phyloP scores from a whole-genome alignment of 2,888 invertebrate genomes.

The Luffia ferchaultella region DNA sequence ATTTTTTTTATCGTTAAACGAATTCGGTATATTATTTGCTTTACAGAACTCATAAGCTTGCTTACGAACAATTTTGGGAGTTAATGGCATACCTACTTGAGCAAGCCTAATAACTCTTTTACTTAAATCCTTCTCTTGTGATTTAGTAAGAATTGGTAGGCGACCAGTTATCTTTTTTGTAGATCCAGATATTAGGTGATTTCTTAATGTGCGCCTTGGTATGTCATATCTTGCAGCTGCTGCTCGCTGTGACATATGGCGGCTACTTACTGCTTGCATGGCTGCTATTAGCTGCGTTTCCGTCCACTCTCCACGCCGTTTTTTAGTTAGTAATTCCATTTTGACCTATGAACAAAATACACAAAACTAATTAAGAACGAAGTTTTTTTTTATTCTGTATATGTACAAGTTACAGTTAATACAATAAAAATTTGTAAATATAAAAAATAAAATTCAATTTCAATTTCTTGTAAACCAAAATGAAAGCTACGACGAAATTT shows the following conservation, averaged over 20 bases:
- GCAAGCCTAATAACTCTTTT: slow-evolving; percentile 15
- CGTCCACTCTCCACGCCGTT: too few relatives aligned
- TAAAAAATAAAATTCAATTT: slow-evolving; percentile 6
- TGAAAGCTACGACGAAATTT: slow-evolving; percentile 9
- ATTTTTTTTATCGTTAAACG: neutral
- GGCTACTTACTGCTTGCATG: slow-evolving; percentile 3
- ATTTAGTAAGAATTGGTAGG: neutral
- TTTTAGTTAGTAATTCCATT: too few relatives aligned
- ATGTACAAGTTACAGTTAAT: neutral
- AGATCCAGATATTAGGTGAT: neutral
- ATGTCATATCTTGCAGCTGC: slow-evolving; percentile 1
- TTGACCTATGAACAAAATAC: too few relatives aligned
- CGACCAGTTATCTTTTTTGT: neutral
- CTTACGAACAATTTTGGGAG: slow-evolving; percentile 18
- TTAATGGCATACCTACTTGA: slow-evolving; percentile 20
- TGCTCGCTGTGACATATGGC: slow-evolving; percentile 1
- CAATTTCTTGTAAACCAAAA: neutral
- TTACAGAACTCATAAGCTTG: slow-evolving; percentile 6
- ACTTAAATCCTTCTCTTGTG: neutral
- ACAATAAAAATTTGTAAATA: slow-evolving; percentile 11
- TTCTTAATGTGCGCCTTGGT: slow-evolving; percentile 3
- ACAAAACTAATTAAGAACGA: too few relatives aligned
- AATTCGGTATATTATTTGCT: neutral
- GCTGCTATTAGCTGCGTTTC: slow-evolving; percentile 3
- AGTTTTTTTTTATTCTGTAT: too few relatives aligned